Base-by-base conservation (phyloP, 1,140 invertebrate species). In the Drosophila athabasca region DNA sequence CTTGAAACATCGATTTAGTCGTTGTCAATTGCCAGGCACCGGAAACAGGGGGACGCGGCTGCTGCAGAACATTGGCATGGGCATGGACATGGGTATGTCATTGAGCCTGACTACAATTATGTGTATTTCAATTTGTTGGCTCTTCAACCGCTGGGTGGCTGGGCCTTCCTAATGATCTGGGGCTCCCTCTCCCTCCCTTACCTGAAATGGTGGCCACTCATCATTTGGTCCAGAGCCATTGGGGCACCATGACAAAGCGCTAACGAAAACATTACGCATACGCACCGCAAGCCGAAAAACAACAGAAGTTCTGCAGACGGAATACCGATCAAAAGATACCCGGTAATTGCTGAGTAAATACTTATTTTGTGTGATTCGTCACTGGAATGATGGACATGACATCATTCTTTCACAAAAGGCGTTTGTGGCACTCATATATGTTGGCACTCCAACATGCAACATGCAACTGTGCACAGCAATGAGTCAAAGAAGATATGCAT, bases 201-300 rank as follows among this genome's bases (percentile, higher is more conserved):
- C 43, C 11, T 0, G 15, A 1, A 22, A 15, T 31, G 8, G 5
- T 13, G 39, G 7, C 46, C 64, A 50, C 61, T 65, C 64, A 67
- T 64, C 60, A 24, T 64, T 49, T 31, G 45, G 8, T 24, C 35
- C 19, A 39, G 9, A 26, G 22, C 50, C 62, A 24, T n/a, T 13
- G 26, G 41, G 45, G 29, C 31, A 35, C 53, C 53, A 41, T 62
- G 57, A 71, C 67, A 73, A 73, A 73, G 69, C 67, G 44, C 45
- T 51, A 73, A 73, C 58, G 49, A 72, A 69, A 58, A 69, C 66
- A 81, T 81, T 71, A 62, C 80, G 65, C 51, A 75, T 60, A 71
- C 61, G 54, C 51, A 29, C 24, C 3, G 24, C 5, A 26, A 62
- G 13, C 50, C 22, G 51, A 22, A 26, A 4, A 26, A 4, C 11